phyloP scores from a whole-genome alignment of 2,113 vertebrate species.

The Scomber japonicus region DNA sequence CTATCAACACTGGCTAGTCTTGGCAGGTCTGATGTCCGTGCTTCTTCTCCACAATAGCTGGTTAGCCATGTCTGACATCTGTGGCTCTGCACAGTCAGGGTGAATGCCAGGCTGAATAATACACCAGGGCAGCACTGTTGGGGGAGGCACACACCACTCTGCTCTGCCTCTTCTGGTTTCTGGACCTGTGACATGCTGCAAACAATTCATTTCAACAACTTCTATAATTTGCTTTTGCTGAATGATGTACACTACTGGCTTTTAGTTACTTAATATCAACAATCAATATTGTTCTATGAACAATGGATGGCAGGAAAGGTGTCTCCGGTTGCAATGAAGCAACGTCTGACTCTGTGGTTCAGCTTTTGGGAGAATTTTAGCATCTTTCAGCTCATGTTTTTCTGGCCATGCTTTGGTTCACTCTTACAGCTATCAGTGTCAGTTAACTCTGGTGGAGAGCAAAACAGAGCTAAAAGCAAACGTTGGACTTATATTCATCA shows the following conservation, averaged over 20 bases:
- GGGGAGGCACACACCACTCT: conserved; percentile 54
- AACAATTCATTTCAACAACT: conserved; percentile 35
- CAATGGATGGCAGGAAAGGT: background rate
- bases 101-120: conserved; percentile 71
- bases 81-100: conserved; percentile 70
- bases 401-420: too few relatives aligned
- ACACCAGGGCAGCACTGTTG: conserved; percentile 62
- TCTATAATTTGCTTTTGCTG: background rate
- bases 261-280: background rate
- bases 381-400: background rate
- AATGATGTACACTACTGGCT: background rate
- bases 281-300: background rate
- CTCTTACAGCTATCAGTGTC: background rate
- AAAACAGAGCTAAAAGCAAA: background rate
- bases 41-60: conserved; percentile 65
- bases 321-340: too few relatives aligned
- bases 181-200: conserved; percentile 28
- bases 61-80: conserved; percentile 74
- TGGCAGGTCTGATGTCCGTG: conserved; percentile 68
- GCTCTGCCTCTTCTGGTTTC: conserved; percentile 77
- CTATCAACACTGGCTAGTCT: conserved; percentile 48
- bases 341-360: background rate
- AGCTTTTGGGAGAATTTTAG: background rate
- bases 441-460: background rate
- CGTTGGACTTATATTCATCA: background rate